A percentile compares a stretch with the other conserved stretches of the same genome.
These are phyloP conservation scores for Oryzias melastigma DNA, from an alignment of 2,113 vertebrate genomes.

Conservation along the genomic window DNA sequence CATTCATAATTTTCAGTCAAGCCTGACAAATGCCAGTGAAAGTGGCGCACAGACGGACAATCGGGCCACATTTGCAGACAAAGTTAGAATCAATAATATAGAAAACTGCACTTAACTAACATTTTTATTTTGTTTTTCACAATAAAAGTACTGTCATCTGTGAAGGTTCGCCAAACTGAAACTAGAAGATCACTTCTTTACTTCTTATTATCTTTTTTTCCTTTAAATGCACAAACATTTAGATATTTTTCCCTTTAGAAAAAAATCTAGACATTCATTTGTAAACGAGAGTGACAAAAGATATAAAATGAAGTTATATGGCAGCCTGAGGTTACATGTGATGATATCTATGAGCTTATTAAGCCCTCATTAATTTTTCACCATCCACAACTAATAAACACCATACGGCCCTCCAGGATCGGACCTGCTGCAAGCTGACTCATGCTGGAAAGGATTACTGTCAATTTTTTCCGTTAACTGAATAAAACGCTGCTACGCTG, in stretches of 20 bases:
- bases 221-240: too few relatives aligned
- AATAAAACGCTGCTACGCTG: too few relatives aligned
- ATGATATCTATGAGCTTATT: conserved; percentile 39
- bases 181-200: too few relatives aligned
- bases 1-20: background rate
- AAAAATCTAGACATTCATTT: background rate
- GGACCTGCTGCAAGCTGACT: background rate
- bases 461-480: conserved; percentile 2
- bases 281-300: conserved; percentile 3
- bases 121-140: background rate
- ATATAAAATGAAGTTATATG: conserved; percentile 8
- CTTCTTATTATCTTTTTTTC: too few relatives aligned
- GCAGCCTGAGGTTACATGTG: conserved; percentile 23
- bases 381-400: conserved; percentile 18
- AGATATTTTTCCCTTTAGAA: background rate
- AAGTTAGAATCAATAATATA: conserved; percentile 1
- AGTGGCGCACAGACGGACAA: background rate
- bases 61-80: background rate
- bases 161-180: too few relatives aligned
- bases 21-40: background rate
- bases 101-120: background rate
- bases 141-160: too few relatives aligned
- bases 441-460: conserved; percentile 12
- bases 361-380: conserved; percentile 34
- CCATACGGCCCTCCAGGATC: background rate